phyloP scores from a whole-genome alignment of 2,797 vertebrate species.

The Hipposideros larvatus region DNA sequence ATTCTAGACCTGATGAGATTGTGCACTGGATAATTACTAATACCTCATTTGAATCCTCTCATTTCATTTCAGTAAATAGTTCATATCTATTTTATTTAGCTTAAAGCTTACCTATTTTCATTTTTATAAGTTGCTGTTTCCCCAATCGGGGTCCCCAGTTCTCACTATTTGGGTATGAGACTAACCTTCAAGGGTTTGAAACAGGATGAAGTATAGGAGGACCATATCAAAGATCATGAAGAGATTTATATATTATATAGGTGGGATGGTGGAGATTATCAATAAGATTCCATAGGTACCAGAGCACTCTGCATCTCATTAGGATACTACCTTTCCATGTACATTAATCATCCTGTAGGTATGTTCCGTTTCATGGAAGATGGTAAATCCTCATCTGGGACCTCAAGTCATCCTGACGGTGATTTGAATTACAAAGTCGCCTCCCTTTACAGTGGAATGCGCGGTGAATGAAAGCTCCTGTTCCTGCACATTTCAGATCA shows the following conservation, averaged over 20 bases:
- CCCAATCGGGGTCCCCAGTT: not conserved
- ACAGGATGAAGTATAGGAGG: not conserved
- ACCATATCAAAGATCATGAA: not conserved
- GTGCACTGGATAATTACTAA: not conserved
- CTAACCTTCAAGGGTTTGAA: not conserved
- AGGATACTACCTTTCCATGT: not conserved
- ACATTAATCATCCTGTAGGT: not conserved
- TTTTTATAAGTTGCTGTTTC: conserved; percentile 9
- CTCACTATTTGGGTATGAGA: not conserved
- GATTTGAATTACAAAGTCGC: not conserved
- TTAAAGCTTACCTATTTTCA: conserved; percentile 53
- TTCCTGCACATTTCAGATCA: not conserved
- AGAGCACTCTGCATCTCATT: not conserved
- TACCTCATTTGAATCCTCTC: conserved; percentile 54
- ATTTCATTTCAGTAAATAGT: conserved; percentile 59
- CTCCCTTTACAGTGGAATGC: not conserved
- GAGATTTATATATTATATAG: not conserved
- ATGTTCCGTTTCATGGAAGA: not conserved
- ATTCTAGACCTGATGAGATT: conserved; percentile 60
- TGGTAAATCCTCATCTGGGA: not conserved
- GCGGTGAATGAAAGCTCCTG: not conserved
- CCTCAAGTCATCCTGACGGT: not conserved
- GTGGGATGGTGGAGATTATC: not conserved
- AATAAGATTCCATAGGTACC: not conserved
- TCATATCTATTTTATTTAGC: conserved; percentile 48